Base-by-base conservation (phyloP, 2,888 invertebrate genomes). In the Acleris laterana region DNA sequence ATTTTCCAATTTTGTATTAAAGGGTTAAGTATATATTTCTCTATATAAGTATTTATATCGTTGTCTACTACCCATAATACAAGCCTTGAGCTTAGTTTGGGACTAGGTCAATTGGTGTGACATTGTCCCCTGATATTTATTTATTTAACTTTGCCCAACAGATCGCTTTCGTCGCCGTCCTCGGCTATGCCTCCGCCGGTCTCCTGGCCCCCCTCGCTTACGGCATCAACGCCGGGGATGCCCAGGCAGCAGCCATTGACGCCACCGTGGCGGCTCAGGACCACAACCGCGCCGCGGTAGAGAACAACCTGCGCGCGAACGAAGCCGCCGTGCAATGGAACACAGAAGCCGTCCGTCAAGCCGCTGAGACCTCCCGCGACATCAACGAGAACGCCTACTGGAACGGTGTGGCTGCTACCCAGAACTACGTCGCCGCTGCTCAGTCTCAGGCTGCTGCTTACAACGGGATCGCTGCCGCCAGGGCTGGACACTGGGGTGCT, bases 171-270 rank as follows among this genome's bases (percentile, higher is more conserved):
- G 82, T 85, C 78, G 92, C 92, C 88, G 75, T 92, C 80, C 81
- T 92, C 86, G 92, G 91, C 89, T 93, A 89, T 82, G 90, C 92
- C 75, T 85, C 91, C 80, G 92, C 92, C 73, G 79, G 87, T 73
- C 78, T 82, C 68, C 78, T 92, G 81, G 76, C 85, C 65, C 90
- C 90, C 53, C 72, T 83, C 6, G 80, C 78, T 13, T 77, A 79
- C 71, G 90, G 90, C 72, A 81, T 85, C 58, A 93, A 89, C 86
- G 76, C 79, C 16, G 92, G 92, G 48, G 92, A 92, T 77, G 88
- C 87, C 0, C 90, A 92, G 74, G 92, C 90, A 42, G 92, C 92
- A 62, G 89, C 83, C 76, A 92, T 92, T 72, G 87, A 92, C 82
- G 88, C 88, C 44, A 84, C 80, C 59, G 92, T 92, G 4, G 88